A percentile compares a stretch with the other conserved stretches of the same genome.
phyloP scores from a whole-genome alignment of 2,113 vertebrate genomes.

The Lathamus discolor region DNA sequence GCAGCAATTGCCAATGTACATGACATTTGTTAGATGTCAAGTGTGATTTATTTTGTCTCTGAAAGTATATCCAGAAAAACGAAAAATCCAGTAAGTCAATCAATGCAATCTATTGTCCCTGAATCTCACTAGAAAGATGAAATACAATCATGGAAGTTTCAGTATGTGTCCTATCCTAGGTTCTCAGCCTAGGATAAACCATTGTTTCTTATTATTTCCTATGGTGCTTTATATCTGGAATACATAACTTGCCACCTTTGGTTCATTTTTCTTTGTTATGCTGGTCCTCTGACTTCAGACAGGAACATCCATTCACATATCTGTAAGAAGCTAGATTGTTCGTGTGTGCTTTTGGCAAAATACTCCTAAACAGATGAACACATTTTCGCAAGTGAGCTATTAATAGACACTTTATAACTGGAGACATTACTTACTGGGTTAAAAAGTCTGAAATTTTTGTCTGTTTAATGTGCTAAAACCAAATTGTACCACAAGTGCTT shows the following conservation, averaged over 20 bases:
- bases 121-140: background rate
- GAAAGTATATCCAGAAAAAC: background rate
- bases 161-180: background rate
- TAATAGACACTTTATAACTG: background rate
- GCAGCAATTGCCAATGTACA: background rate
- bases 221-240: background rate
- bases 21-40: background rate
- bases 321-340: background rate
- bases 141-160: background rate
- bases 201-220: background rate
- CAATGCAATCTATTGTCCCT: background rate
- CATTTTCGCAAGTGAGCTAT: background rate
- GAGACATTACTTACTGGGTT: background rate
- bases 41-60: background rate
- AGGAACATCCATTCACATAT: background rate
- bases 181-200: background rate
- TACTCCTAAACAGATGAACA: background rate
- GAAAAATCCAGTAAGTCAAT: background rate
- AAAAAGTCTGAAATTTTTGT: background rate
- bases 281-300: background rate
- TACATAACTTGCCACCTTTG: background rate
- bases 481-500: background rate
- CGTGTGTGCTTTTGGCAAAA: conserved; percentile 14
- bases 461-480: background rate
- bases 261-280: background rate